Evolutionary conservation across 1,140 invertebrate genomes (phyloP).

Genomic region (Caenorhabditis inopinata): DNA sequence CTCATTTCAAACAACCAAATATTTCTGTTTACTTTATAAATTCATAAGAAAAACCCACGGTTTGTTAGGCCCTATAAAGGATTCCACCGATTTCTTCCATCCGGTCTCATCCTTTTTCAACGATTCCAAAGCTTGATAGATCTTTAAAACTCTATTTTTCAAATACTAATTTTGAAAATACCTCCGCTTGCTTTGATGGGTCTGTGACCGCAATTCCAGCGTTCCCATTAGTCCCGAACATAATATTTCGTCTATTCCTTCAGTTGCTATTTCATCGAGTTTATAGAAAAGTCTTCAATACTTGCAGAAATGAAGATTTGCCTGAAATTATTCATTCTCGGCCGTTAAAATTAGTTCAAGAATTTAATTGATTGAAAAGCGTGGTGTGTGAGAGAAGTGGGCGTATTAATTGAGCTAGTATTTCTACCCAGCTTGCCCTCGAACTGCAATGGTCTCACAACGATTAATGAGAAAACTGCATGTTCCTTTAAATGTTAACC

Average conservation of each 20-base stretch:
- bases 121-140: constrained; percentile 43
- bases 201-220: not conserved
- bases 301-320: not conserved
- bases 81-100: constrained; percentile 43
- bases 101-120: constrained; percentile 46
- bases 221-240: not conserved
- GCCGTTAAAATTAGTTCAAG: no score
- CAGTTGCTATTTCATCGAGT: not conserved
- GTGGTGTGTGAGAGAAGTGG: not conserved
- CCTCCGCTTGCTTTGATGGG: constrained; percentile 8
- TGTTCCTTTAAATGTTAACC: constrained; percentile 3
- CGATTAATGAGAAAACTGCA: not conserved
- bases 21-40: no score
- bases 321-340: not conserved
- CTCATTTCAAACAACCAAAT: not conserved
- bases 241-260: not conserved
- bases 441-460: constrained; percentile 11
- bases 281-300: not conserved
- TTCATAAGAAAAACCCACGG: no score
- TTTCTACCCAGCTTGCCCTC: constrained; percentile 24
- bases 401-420: constrained; percentile 21
- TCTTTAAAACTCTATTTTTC: constrained; percentile 1
- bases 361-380: no score
- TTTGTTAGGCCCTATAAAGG: constrained; percentile 13
- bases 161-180: constrained; percentile 6